phyloP scores from a whole-genome alignment of 2,888 invertebrate species.

The Amphiduros pacificus region DNA sequence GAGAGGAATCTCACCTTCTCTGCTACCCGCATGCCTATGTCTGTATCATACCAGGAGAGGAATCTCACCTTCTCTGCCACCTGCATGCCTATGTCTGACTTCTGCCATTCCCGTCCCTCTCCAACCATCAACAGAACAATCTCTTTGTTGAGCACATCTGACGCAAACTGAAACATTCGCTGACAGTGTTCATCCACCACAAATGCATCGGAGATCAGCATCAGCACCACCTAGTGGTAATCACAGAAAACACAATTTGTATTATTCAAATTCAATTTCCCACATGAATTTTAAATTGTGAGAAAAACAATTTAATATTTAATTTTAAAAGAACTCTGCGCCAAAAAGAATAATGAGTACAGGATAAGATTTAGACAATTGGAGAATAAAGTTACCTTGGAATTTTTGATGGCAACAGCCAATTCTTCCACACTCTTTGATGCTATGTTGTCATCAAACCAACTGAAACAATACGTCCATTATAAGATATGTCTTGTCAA shows the following conservation, averaged over 20 bases:
- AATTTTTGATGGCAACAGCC: slow-evolving; percentile 41
- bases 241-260: too few relatives aligned
- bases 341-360: too few relatives aligned
- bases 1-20: too few relatives aligned
- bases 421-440: slow-evolving; percentile 41
- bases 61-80: slow-evolving; percentile 12
- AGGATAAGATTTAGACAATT: too few relatives aligned
- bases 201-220: slow-evolving; percentile 52
- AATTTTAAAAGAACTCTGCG: too few relatives aligned
- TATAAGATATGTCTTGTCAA: too few relatives aligned
- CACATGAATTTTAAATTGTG: too few relatives aligned
- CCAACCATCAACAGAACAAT: slow-evolving; percentile 46
- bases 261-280: too few relatives aligned
- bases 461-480: too few relatives aligned
- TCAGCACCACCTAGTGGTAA: slow-evolving; percentile 47
- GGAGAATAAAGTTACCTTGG: slow-evolving; percentile 36
- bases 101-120: slow-evolving; percentile 41
- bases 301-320: too few relatives aligned
- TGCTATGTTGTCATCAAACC: slow-evolving; percentile 43
- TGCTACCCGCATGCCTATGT: slow-evolving; percentile 32
- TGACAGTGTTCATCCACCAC: slow-evolving; percentile 38
- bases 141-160: slow-evolving; percentile 44
- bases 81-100: slow-evolving; percentile 37
- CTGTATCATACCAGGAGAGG: slow-evolving; percentile 43
- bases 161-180: slow-evolving; percentile 42